phyloP scores from a whole-genome alignment of 2,797 vertebrate genomes.

The Anguilla obscura region DNA sequence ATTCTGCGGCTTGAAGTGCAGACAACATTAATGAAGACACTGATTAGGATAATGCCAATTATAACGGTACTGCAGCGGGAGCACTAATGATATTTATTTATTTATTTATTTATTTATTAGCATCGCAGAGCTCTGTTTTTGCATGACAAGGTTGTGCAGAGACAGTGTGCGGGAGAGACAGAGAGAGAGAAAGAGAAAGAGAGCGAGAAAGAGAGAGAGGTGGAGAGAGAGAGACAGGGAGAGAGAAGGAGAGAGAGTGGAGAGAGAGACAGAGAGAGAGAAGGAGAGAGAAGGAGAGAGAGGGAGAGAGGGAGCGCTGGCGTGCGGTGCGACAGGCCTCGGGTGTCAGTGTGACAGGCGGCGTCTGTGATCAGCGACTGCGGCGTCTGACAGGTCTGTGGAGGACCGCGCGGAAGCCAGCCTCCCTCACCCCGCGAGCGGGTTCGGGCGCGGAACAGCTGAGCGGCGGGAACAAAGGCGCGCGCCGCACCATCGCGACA shows the following conservation, averaged over 20 bases:
- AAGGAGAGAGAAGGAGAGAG: conserved; percentile 18
- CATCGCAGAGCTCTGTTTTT: background rate
- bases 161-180: conserved; percentile 30
- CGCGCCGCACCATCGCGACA: background rate
- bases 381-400: conserved; percentile 46
- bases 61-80: background rate
- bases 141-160: conserved; percentile 3
- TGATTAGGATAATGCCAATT: background rate
- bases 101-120: background rate
- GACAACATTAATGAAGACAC: background rate
- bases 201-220: background rate
- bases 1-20: background rate
- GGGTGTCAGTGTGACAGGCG: conserved; percentile 44
- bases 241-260: conserved; percentile 35
- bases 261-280: conserved; percentile 35
- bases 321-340: conserved; percentile 19
- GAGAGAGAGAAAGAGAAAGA: conserved; percentile 29
- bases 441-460: conserved; percentile 42
- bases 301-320: conserved; percentile 24
- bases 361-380: conserved; percentile 48
- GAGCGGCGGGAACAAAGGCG: conserved; percentile 31
- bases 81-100: background rate
- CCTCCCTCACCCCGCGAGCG: conserved; percentile 39
- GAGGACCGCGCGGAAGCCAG: conserved; percentile 39
- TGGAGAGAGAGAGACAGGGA: conserved; percentile 49